These are phyloP conservation scores for Hydropotes inermis DNA, from an alignment of 2,113 vertebrate species.

Conservation along the genomic window DNA sequence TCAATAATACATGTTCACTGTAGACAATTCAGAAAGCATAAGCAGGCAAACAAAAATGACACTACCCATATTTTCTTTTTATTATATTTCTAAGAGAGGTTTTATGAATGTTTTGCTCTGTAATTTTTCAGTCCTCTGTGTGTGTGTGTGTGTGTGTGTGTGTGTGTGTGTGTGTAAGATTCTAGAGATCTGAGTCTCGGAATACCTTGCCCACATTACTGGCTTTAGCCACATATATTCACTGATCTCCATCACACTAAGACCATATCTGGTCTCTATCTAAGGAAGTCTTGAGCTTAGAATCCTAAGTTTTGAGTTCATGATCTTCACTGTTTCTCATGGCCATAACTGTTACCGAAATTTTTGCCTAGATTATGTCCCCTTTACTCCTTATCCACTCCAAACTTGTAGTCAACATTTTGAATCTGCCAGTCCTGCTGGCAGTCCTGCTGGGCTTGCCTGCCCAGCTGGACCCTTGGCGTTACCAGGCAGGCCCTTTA, in stretches of 20 bases:
- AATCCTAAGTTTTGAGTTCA: neutral
- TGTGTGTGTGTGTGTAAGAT: neutral
- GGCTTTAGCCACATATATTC: neutral
- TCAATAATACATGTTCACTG: neutral
- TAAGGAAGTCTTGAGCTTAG: neutral
- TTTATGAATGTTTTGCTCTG: neutral
- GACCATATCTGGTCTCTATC: neutral
- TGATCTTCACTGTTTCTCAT: neutral
- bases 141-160: neutral
- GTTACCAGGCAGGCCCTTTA: neutral
- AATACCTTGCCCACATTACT: neutral
- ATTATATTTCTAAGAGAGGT: neutral
- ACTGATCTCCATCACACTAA: neutral
- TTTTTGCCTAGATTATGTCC: neutral
- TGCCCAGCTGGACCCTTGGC: neutral
- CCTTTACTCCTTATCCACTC: neutral
- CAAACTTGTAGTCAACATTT: neutral
- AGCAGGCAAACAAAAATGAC: conserved; percentile 33
- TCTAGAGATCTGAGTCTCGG: neutral
- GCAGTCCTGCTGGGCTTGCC: neutral
- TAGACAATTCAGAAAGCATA: conserved; percentile 9
- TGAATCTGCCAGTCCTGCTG: neutral
- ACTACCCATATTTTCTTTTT: neutral
- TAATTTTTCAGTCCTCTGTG: neutral
- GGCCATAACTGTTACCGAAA: neutral